Base-by-base conservation (phyloP, 2,888 invertebrate genomes). In the Pandemis heparana region DNA sequence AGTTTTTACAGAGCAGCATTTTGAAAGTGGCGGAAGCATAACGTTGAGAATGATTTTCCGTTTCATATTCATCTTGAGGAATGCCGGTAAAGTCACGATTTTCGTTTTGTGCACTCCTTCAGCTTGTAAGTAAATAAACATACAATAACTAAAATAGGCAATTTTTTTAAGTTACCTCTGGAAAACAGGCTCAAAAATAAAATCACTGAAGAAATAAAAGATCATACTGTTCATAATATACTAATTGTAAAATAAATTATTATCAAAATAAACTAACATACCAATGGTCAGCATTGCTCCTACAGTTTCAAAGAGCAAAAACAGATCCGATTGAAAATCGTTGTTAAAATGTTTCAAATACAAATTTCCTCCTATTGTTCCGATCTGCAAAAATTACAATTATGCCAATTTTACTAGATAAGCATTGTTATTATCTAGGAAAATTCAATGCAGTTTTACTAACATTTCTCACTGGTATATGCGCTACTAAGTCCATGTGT, bases 311-410 rank as follows among this genome's bases (percentile, higher is more conserved):
- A 95, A 85, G 0, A 94, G 82, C 38, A 96, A 84, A 80, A 95
- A 97, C 23, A 97, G 83, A 82, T 97, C 97, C 0, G 97, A 97
- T 0, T 96, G 95, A 82, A 97, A 97, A 75, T 96, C 96, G 1
- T 87, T 92, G 77, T 96, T 92, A 7, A 90, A 79, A 80, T 97
- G 95, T 84, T 97, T 97, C 74, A 97, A 94, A 88, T 96, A 95
- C 69, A 97, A 85, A 82, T 97, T 97, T 0, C 97, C 97, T 56
- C 96, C 97, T 76, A 97, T 88, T 0, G 96, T 96, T 53, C 96
- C 97, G 75, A 95, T 92, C 96, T 96, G 82, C 56, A 87, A 85
- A 8, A 46, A 32, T 32, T 2, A 4, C 1, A 32, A 4, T 32
- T 2, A 4, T 32, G 2, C 23, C 2, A 32, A 41, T 41, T 41